phyloP scores from a whole-genome alignment of 2,797 vertebrate species.

The Coregonus sp. region DNA sequence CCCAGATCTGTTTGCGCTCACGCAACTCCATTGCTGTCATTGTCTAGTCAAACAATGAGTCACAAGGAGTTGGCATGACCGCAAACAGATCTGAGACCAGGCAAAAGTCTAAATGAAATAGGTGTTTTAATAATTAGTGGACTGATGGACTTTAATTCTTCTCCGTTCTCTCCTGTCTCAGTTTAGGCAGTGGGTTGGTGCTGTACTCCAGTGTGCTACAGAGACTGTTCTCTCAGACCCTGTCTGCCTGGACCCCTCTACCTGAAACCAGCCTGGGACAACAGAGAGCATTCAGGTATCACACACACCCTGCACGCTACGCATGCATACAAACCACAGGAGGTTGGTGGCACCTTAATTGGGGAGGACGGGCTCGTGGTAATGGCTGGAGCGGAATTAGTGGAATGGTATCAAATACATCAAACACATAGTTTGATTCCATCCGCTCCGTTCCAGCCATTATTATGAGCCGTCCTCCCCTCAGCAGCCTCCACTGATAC shows the following conservation, averaged over 20 bases:
- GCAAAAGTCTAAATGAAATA: not conserved
- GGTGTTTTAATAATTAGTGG: not conserved
- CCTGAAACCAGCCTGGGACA: conserved; percentile 78
- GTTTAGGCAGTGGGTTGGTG: conserved; percentile 74
- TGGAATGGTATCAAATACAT: no score
- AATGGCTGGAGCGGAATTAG: no score
- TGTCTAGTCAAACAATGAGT: not conserved
- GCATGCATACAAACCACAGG: not conserved
- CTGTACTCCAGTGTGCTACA: conserved; percentile 80
- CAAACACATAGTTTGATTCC: no score
- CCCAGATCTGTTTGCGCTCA: no score
- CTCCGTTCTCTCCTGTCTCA: conserved; percentile 16
- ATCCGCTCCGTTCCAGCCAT: no score
- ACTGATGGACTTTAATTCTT: not conserved
- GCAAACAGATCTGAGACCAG: not conserved
- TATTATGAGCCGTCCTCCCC: no score
- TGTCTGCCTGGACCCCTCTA: conserved; percentile 78
- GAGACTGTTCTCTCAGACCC: conserved; percentile 85
- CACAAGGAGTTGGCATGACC: not conserved
- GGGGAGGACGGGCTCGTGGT: no score
- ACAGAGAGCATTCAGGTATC: conserved; percentile 86
- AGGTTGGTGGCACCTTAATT: no score
- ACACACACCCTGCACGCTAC: not conserved
- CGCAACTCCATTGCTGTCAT: not conserved
- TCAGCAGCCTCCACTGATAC: no score